Evolutionary conservation across 2,888 invertebrate genomes (phyloP).

Genomic region (Salticus scenicus): DNA sequence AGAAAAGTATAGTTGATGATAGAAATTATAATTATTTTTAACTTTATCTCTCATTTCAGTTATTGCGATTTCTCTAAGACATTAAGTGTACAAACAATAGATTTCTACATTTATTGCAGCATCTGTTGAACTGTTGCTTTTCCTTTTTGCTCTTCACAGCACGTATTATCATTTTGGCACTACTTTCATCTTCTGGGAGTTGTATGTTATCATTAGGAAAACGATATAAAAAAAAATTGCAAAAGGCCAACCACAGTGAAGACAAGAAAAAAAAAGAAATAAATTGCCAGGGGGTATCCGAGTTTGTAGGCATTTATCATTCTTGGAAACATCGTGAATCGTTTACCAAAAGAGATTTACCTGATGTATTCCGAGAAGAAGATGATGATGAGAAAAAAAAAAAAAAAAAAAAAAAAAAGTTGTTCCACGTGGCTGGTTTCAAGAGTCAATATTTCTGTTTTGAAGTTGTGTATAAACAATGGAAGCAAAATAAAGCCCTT

Average conservation of each 20-base stretch:
- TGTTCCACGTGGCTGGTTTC: background rate
- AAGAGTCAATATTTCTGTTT: slow-evolving; percentile 14
- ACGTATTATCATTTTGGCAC: no score
- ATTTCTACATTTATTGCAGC: no score
- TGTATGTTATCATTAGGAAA: background rate
- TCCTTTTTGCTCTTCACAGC: no score
- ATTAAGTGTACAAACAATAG: no score
- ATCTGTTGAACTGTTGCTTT: no score
- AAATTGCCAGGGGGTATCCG: background rate
- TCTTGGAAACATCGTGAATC: background rate
- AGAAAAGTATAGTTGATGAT: no score
- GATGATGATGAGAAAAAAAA: background rate
- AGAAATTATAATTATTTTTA: no score
- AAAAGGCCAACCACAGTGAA: background rate
- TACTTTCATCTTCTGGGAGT: background rate
- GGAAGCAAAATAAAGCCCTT: background rate
- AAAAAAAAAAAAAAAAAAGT: background rate
- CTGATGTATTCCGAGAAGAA: slow-evolving; percentile 6
- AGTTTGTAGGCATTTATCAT: background rate
- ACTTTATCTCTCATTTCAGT: no score
- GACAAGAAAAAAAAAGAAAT: background rate
- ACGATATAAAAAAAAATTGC: background rate
- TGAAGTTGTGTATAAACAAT: background rate
- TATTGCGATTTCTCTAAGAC: no score
- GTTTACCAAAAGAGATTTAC: background rate